Evolutionary conservation across 92 coral and sea anemone species (phyloP).

Genomic region (Palythoa heliodiscus): DNA sequence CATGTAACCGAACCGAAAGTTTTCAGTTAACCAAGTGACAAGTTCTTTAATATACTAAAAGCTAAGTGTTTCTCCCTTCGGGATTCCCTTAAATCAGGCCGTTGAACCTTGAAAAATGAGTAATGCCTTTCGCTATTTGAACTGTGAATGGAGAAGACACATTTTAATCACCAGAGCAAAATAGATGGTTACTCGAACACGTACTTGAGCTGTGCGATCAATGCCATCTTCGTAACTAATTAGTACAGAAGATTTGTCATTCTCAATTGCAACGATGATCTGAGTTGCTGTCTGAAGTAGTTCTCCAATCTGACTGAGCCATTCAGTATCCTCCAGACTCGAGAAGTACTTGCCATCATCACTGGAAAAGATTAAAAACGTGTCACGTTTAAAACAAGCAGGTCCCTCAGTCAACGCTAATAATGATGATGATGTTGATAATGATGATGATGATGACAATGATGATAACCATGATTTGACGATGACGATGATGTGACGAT

Average conservation of each 20-base stretch:
- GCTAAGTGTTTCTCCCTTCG: too few relatives aligned
- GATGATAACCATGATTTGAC: too few relatives aligned
- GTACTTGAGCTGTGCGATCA: slow-evolving; percentile 96
- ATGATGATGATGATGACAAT: too few relatives aligned
- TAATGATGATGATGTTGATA: too few relatives aligned
- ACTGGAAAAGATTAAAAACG: slow-evolving; percentile 35
- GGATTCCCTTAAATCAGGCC: too few relatives aligned
- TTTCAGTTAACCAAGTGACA: too few relatives aligned
- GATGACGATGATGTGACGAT: too few relatives aligned
- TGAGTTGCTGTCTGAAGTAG: slow-evolving; percentile 88
- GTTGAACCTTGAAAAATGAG: background rate
- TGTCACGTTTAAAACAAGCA: too few relatives aligned
- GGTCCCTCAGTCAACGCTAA: too few relatives aligned
- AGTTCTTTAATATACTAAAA: too few relatives aligned
- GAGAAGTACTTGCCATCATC: slow-evolving; percentile 91
- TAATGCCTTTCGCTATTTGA: too few relatives aligned
- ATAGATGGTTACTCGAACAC: background rate
- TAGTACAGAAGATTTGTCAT: slow-evolving; percentile 90
- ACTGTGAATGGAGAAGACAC: background rate
- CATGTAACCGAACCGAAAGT: too few relatives aligned
- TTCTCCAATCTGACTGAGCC: slow-evolving; percentile 92
- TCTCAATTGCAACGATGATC: slow-evolving; percentile 87
- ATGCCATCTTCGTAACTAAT: slow-evolving; percentile 94
- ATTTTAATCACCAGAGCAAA: background rate
- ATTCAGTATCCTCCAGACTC: slow-evolving; percentile 87